phyloP scores from a whole-genome alignment of 2,888 invertebrate genomes.

The Pterostichus niger region DNA sequence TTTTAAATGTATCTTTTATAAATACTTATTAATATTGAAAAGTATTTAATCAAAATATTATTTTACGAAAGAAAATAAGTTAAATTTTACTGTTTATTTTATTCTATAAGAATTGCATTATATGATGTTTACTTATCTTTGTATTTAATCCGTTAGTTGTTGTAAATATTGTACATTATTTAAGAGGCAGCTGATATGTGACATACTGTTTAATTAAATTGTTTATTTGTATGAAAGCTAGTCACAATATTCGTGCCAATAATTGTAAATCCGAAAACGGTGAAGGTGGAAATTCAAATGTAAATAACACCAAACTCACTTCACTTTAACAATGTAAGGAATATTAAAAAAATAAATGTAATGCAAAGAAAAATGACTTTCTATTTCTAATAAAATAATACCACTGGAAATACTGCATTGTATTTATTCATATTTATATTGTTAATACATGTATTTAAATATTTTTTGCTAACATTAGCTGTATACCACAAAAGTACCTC shows the following conservation, averaged over 20 bases:
- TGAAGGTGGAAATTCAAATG: constrained; percentile 68
- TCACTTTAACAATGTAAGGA: constrained; percentile 50
- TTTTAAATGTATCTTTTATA: not conserved
- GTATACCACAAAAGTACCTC: not conserved
- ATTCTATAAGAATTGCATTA: not conserved
- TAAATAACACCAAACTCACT: constrained; percentile 40
- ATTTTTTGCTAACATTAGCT: not conserved
- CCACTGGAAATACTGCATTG: not conserved
- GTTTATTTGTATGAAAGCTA: constrained; percentile 59
- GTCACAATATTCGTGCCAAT: constrained; percentile 71
- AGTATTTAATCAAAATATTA: too few species aligned
- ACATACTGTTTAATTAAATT: constrained; percentile 66
- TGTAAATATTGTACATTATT: constrained; percentile 71
- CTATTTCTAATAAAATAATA: not conserved
- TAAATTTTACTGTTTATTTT: constrained; percentile 1
- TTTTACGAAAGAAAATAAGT: not conserved
- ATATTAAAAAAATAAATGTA: constrained; percentile 48
- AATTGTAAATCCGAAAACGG: constrained; percentile 68
- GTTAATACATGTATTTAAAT: not conserved
- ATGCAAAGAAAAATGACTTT: not conserved
- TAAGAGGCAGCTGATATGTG: constrained; percentile 27
- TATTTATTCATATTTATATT: not conserved
- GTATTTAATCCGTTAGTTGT: constrained; percentile 11
- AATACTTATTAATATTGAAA: not conserved
- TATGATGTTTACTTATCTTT: constrained; percentile 1